These are phyloP conservation scores for Paraplagusia blochii DNA, from an alignment of 2,113 vertebrate genomes.

Conservation along the genomic window DNA sequence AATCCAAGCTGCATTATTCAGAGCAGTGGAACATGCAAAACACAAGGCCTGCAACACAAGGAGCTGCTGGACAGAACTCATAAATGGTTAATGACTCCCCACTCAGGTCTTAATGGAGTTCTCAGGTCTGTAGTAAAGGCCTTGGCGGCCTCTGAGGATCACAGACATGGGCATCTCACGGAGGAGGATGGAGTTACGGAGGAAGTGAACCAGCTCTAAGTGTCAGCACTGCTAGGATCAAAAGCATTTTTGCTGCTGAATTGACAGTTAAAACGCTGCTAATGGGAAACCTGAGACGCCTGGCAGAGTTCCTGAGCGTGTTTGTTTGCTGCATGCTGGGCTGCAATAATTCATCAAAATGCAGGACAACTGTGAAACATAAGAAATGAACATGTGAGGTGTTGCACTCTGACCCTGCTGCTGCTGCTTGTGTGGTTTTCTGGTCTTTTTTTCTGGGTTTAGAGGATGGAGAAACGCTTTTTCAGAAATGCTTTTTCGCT, in stretches of 20 bases:
- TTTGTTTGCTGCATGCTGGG: conserved; percentile 17
- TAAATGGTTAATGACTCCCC: conserved; percentile 66
- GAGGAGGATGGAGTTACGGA: conserved; percentile 26
- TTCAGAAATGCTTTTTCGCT: conserved; percentile 38
- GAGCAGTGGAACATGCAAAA: conserved; percentile 50
- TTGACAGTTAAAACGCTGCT: conserved; percentile 29
- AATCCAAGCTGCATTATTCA: conserved; percentile 74
- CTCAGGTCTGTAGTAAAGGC: conserved; percentile 53
- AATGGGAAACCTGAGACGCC: conserved; percentile 47
- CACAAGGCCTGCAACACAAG: conserved; percentile 39
- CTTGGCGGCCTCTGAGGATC: conserved; percentile 10
- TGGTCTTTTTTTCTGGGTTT: conserved; percentile 24
- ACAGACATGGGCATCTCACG: conserved; percentile 15
- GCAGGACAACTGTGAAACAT: conserved; percentile 5
- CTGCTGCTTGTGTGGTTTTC: conserved; percentile 13
- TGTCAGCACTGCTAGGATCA: conserved; percentile 51
- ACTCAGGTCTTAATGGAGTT: conserved; percentile 69
- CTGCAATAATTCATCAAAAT: conserved; percentile 33
- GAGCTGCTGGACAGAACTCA: conserved; percentile 48
- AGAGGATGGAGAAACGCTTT: conserved; percentile 33
- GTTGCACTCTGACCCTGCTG: conserved; percentile 1
- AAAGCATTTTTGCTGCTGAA: conserved; percentile 38
- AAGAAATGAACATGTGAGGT: conserved; percentile 13
- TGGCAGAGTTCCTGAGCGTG: conserved; percentile 36
- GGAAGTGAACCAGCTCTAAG: conserved; percentile 45